These are phyloP conservation scores for Agelastica alni DNA, from an alignment of 2,888 invertebrate genomes.

Conservation along the genomic window DNA sequence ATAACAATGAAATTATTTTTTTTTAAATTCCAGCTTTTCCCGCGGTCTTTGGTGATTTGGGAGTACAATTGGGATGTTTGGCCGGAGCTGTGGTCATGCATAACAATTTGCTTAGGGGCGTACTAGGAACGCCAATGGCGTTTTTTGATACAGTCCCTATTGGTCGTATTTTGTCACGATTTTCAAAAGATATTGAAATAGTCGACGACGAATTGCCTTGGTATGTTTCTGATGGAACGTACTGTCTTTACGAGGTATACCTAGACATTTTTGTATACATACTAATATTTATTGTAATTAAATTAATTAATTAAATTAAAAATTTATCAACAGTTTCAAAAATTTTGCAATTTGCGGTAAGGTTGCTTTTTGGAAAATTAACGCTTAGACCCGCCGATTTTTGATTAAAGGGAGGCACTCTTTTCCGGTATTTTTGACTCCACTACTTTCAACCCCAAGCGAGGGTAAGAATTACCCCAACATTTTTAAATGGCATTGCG, in stretches of 20 bases:
- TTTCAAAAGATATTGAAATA: conserved; percentile 73
- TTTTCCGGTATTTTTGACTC: no score
- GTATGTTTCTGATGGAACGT: conserved; percentile 69
- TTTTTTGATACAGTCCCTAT: conserved; percentile 80
- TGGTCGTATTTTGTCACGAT: conserved; percentile 75
- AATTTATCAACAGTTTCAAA: no score
- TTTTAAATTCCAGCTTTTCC: conserved; percentile 55
- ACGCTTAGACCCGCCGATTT: no score
- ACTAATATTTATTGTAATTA: no score
- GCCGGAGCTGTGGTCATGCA: conserved; percentile 68
- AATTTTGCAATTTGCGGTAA: no score
- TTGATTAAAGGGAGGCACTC: no score
- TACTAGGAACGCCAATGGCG: conserved; percentile 71
- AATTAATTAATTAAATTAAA: no score
- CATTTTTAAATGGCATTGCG: no score
- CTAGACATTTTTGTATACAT: no score
- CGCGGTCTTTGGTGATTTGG: conserved; percentile 54
- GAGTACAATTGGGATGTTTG: conserved; percentile 63
- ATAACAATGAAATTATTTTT: conserved; percentile 2
- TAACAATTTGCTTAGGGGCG: conserved; percentile 62
- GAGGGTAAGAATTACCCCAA: no score
- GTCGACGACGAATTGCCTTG: conserved; percentile 71
- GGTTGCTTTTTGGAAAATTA: no score
- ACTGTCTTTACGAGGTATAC: conserved; percentile 73
- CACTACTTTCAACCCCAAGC: no score